Evolutionary conservation across 1,140 invertebrate genomes (phyloP).

Genomic region (Mycetomoellerius zeteki): DNA sequence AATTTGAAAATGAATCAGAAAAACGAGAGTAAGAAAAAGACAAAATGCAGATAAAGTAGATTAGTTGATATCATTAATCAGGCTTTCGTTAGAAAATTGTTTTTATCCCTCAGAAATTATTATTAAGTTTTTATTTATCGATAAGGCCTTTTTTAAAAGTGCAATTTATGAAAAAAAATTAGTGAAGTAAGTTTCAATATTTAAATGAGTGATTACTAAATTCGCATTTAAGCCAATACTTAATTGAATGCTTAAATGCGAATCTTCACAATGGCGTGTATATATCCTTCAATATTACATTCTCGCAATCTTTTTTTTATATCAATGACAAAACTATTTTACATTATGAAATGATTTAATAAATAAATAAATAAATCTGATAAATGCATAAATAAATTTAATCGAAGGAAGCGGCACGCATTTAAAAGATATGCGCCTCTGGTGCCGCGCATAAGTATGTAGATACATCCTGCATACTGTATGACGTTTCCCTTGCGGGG

Average conservation of each 20-base stretch:
- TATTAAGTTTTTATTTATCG: neutral
- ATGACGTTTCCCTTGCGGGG: conserved; percentile 32
- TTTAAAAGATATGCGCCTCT: neutral
- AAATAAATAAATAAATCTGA: conserved; percentile 14
- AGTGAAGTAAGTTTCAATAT: neutral
- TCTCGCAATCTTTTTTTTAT: neutral
- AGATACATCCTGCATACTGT: conserved; percentile 34
- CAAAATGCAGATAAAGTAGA: neutral
- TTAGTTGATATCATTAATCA: conserved; percentile 19
- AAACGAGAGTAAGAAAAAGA: neutral
- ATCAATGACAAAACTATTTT: neutral
- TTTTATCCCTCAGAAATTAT: neutral
- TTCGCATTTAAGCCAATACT: neutral
- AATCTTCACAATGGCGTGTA: neutral
- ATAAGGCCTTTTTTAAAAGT: neutral
- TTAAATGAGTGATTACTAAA: neutral
- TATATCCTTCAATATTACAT: neutral
- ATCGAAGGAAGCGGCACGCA: neutral
- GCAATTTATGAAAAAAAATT: neutral
- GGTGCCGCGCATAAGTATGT: conserved; percentile 10
- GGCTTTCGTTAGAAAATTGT: conserved; percentile 4
- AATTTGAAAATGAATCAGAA: conserved; percentile 21
- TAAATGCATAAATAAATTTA: conserved; percentile 28
- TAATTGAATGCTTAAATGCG: neutral
- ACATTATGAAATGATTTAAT: neutral